Evolutionary conservation across 1,140 invertebrate genomes (phyloP).

Genomic region (Cotesia typhae): DNA sequence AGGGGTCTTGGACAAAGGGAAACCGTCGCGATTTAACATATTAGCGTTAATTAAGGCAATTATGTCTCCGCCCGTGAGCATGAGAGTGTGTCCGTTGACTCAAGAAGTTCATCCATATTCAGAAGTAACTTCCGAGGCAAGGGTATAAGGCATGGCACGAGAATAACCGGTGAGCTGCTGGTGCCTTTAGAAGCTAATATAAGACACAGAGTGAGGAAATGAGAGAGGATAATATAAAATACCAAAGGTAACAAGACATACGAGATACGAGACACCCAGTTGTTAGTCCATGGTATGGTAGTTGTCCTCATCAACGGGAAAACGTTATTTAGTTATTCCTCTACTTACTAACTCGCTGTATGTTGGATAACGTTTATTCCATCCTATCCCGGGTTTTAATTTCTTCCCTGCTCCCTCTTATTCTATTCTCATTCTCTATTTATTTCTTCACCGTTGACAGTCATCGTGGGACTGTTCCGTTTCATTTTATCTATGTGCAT

Average conservation of each 20-base stretch:
- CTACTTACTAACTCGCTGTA: no score
- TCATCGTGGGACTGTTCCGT: constrained; percentile 55
- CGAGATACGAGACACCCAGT: no score
- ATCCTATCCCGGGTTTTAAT: background rate
- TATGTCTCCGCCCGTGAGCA: constrained; percentile 64
- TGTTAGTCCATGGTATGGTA: no score
- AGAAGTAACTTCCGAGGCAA: constrained; percentile 60
- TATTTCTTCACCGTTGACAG: constrained; percentile 52
- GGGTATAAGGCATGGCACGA: constrained; percentile 30
- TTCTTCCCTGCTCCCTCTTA: background rate
- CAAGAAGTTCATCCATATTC: constrained; percentile 62
- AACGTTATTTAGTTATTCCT: no score
- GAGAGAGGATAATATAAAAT: background rate
- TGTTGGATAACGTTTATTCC: no score
- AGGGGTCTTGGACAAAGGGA: constrained; percentile 50
- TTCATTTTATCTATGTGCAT: constrained; percentile 28
- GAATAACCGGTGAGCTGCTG: constrained; percentile 3
- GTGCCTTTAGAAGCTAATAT: background rate
- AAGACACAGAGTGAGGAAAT: background rate
- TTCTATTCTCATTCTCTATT: background rate
- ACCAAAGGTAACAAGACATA: no score
- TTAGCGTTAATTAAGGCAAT: constrained; percentile 67
- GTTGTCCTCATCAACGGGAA: no score
- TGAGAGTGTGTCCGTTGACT: constrained; percentile 61
- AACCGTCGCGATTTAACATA: constrained; percentile 64